phyloP scores from a whole-genome alignment of 2,888 invertebrate genomes.

The Dryadula phaetusa region DNA sequence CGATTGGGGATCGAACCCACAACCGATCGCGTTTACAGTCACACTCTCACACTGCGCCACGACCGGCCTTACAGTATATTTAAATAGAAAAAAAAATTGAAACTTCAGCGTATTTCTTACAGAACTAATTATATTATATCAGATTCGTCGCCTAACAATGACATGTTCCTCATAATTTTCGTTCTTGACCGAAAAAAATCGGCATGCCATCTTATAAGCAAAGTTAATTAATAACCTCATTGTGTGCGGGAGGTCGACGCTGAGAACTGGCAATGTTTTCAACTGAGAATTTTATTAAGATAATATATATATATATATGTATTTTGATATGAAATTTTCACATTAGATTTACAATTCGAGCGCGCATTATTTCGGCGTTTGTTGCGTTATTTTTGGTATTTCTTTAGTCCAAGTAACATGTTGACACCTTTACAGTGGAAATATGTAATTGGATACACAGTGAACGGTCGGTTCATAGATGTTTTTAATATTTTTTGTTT shows the following conservation, averaged over 20 bases:
- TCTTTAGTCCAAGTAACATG: background rate
- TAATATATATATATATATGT: no score
- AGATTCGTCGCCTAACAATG: conserved; percentile 38
- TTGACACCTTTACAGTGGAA: background rate
- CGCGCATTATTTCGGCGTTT: background rate
- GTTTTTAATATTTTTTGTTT: no score
- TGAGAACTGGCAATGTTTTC: conserved; percentile 6
- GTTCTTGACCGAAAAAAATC: conserved; percentile 50
- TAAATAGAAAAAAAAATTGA: no score
- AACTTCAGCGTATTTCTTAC: background rate
- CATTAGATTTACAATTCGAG: conserved; percentile 5
- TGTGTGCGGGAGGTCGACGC: conserved; percentile 36
- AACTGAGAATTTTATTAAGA: conserved; percentile 1
- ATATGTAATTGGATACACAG: no score
- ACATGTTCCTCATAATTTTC: conserved; percentile 37
- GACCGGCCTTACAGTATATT: no score
- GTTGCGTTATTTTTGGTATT: background rate
- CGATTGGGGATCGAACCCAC: no score
- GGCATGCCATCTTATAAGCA: conserved; percentile 38
- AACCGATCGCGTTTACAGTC: no score
- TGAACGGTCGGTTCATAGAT: no score
- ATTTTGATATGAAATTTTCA: conserved; percentile 19
- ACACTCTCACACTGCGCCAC: no score
- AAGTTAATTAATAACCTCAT: conserved; percentile 43
- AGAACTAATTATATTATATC: conserved; percentile 12